Base-by-base conservation (phyloP, 2,888 invertebrate species). In the Odontomyia ornata region DNA sequence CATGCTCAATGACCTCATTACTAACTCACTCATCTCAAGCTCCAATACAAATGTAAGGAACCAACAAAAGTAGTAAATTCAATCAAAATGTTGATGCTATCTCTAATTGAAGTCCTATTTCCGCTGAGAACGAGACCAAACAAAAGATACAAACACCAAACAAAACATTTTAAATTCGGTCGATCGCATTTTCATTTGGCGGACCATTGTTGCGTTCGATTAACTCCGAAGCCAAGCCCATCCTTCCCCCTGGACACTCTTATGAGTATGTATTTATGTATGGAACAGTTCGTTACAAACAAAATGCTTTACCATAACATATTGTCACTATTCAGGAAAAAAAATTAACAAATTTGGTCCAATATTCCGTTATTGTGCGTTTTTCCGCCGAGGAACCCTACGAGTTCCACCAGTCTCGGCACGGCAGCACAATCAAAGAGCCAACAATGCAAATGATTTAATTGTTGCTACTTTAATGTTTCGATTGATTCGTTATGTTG, bases 141-240 rank as follows among this genome's bases (percentile, higher is more conserved):
- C 64, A 64, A 64, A 64, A 28, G 64, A 64, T 28, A 64, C 64
- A 23, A 28, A n/a, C 25, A 25, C 23, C 9, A 18, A 46, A 69
- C 25, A 69, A 69, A 69, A 25, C 47, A 43, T 43, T 52, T 18
- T 73, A 56, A 64, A 28, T 52, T 76, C 52, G 76, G 28, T 76
- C 47, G 76, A 36, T 67, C 30, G 25, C 76, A 72, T 52, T 72
- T 28, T 46, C n/a, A 62, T 46, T 67, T 56, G 30, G 56, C 27
- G n/a, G 11, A 18, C n/a, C 60, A 76, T 65, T 67, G 75, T 75
- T 75, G 62, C 65, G 52, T 64, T 75, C 21, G 60, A 75, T 47
- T 28, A 46, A 64, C 4, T 57, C 27, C 27, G 13, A 15, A 43
- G 65, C 75, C 72, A 57, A 72, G 62, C 75, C 76, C 67, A 76